phyloP scores from a whole-genome alignment of 1,140 invertebrate species.

The Monochamus saltuarius region DNA sequence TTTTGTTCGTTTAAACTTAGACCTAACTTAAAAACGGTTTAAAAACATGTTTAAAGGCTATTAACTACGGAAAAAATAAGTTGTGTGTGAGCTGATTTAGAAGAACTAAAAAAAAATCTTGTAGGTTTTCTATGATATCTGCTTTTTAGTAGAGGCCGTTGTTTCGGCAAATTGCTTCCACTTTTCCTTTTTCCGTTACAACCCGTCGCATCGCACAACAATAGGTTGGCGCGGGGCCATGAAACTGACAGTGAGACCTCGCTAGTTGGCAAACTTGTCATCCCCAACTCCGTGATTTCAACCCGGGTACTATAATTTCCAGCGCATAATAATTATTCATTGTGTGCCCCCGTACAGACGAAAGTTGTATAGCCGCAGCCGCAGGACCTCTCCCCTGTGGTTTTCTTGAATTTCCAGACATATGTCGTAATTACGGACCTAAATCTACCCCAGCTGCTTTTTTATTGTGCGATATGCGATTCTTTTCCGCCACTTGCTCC shows the following conservation, averaged over 20 bases:
- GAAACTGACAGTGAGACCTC: slow-evolving; percentile 18
- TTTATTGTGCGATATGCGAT: slow-evolving; percentile 33
- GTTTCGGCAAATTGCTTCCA: slow-evolving; percentile 8
- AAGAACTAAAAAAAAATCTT: not conserved
- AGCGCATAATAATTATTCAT: slow-evolving; percentile 38
- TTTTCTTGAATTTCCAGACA: slow-evolving; percentile 44
- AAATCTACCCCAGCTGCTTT: slow-evolving; percentile 38
- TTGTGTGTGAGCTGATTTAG: not conserved
- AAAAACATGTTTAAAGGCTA: too few relatives aligned
- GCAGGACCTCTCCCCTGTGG: slow-evolving; percentile 41
- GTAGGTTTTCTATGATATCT: not conserved
- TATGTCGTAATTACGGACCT: slow-evolving; percentile 42
- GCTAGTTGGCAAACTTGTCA: slow-evolving; percentile 19
- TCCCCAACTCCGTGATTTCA: slow-evolving; percentile 22
- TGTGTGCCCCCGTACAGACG: slow-evolving; percentile 20
- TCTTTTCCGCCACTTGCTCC: slow-evolving; percentile 31
- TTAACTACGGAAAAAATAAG: too few relatives aligned
- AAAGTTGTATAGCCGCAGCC: slow-evolving; percentile 34
- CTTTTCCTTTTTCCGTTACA: slow-evolving; percentile 9
- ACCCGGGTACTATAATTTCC: slow-evolving; percentile 27
- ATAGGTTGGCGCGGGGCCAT: slow-evolving; percentile 9
- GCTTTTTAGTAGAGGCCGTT: not conserved
- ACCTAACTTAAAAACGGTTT: too few relatives aligned
- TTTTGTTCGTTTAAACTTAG: too few relatives aligned
- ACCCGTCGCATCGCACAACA: slow-evolving; percentile 7